Percentiles rank a stretch among this genome's conserved stretches.
These are phyloP conservation scores for Nicator chloris DNA, from an alignment of 2,113 vertebrate species.

Conservation along the genomic window DNA sequence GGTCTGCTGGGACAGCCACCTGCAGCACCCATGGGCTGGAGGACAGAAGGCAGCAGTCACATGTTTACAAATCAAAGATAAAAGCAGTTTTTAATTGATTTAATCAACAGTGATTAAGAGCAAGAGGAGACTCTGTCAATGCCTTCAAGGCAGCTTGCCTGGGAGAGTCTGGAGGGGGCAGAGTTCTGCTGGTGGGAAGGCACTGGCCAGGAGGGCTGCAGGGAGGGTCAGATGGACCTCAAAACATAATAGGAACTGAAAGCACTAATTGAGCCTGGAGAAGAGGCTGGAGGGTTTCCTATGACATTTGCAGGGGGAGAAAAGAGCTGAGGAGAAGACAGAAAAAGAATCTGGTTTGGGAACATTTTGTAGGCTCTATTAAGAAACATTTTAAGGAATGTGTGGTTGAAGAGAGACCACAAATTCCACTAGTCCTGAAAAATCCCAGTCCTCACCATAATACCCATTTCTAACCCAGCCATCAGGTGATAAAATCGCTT, in stretches of 20 bases:
- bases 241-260: conserved; percentile 51
- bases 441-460: background rate
- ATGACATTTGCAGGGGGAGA: conserved; percentile 10
- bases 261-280: conserved; percentile 36
- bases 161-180: background rate
- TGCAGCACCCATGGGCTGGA: background rate
- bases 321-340: background rate
- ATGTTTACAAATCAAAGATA: background rate
- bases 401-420: background rate
- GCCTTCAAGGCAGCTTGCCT: background rate
- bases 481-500: background rate
- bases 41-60: background rate
- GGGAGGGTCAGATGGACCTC: background rate
- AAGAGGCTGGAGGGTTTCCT: conserved; percentile 18
- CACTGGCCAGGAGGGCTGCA: background rate
- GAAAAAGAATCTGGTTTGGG: background rate
- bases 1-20: background rate
- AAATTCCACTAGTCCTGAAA: background rate
- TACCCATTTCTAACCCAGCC: background rate
- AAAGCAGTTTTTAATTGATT: background rate
- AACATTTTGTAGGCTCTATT: background rate
- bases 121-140: background rate
- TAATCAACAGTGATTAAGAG: background rate
- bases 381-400: too few relatives aligned
- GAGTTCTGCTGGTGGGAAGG: conserved; percentile 13